Evolutionary conservation across 2,113 vertebrate genomes (phyloP).

Genomic region (Nestor notabilis): DNA sequence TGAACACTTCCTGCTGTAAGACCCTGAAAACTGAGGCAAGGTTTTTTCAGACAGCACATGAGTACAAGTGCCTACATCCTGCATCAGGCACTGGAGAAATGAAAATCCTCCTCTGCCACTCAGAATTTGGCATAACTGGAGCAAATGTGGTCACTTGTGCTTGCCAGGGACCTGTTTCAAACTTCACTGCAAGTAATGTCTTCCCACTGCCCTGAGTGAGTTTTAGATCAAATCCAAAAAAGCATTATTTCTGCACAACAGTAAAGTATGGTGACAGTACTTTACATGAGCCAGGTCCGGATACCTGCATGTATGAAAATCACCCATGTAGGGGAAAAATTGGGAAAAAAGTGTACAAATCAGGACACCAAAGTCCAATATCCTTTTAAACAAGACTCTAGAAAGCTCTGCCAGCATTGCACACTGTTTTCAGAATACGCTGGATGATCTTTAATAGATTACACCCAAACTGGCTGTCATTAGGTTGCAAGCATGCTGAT

Average conservation of each 20-base stretch:
- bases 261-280: fast-evolving
- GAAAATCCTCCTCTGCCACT: not conserved
- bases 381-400: not conserved
- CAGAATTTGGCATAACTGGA: not conserved
- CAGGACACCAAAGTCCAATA: not conserved
- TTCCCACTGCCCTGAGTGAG: not conserved
- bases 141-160: not conserved
- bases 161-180: not conserved
- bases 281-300: not conserved
- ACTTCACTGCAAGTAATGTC: not conserved
- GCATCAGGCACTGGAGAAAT: not conserved
- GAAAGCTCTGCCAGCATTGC: not conserved
- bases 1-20: fast-evolving
- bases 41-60: not conserved
- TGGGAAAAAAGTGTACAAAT: not conserved
- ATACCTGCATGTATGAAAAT: not conserved
- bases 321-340: fast-evolving
- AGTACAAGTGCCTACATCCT: not conserved
- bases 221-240: not conserved
- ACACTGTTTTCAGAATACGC: not conserved
- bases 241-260: not conserved
- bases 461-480: fast-evolving
- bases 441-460: fast-evolving
- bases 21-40: not conserved
- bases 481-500: fast-evolving